phyloP scores from a whole-genome alignment of 2,888 invertebrate species.

The Iphiclides podalirius region DNA sequence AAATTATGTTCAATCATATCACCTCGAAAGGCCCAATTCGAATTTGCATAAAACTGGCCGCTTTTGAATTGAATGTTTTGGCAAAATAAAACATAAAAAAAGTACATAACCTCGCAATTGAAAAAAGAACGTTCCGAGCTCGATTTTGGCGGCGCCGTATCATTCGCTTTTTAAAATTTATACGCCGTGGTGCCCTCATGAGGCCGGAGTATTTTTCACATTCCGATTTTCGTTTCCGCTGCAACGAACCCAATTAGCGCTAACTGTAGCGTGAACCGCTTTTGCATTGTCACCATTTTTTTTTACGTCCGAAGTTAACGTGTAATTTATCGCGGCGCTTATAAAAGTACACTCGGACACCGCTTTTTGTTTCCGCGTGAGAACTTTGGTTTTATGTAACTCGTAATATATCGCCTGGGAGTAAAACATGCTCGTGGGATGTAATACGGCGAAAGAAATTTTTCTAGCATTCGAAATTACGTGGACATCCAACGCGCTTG shows the following conservation, averaged over 20 bases:
- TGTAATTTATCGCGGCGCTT: slow-evolving; percentile 19
- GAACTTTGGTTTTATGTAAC: slow-evolving; percentile 3
- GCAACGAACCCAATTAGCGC: slow-evolving; percentile 47
- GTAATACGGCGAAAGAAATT: neutral
- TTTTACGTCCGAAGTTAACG: slow-evolving; percentile 20
- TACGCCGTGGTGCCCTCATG: slow-evolving; percentile 18
- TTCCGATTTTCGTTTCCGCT: slow-evolving; percentile 33
- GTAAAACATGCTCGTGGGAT: neutral
- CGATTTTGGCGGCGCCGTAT: slow-evolving; percentile 2
- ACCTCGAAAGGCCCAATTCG: neutral
- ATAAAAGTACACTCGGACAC: slow-evolving; percentile 1
- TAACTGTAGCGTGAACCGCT: slow-evolving; percentile 45
- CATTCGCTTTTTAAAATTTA: slow-evolving; percentile 2
- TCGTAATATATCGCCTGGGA: neutral
- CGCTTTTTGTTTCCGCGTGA: neutral
- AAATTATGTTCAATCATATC: neutral
- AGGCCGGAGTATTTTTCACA: slow-evolving; percentile 31
- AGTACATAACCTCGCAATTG: neutral
- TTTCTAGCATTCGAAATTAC: too few species aligned
- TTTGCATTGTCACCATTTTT: slow-evolving; percentile 30
- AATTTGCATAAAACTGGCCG: neutral
- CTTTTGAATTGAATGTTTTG: neutral
- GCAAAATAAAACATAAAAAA: slow-evolving; percentile 1
- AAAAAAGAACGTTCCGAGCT: neutral
- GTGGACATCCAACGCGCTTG: too few species aligned